These are phyloP conservation scores for Chamaea fasciata DNA, from an alignment of 2,113 vertebrate genomes.

Conservation along the genomic window DNA sequence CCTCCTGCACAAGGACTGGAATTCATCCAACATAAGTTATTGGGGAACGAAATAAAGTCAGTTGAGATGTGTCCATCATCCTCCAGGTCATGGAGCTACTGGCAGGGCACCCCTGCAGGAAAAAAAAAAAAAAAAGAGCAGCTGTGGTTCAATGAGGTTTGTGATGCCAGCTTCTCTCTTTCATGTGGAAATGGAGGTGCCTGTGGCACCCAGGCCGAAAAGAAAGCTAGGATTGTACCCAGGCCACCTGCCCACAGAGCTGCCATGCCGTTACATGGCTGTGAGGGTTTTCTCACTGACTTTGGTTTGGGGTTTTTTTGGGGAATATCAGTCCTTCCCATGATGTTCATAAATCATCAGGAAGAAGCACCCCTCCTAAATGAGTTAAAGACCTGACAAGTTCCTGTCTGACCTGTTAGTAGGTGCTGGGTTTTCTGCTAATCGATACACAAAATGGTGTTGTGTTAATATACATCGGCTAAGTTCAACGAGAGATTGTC, in stretches of 20 bases:
- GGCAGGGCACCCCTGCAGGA: not conserved
- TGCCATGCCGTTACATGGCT: fast-evolving
- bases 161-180: not conserved
- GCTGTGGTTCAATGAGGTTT: not conserved
- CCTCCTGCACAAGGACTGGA: not conserved
- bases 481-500: not conserved
- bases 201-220: not conserved
- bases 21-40: not conserved
- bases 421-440: not conserved
- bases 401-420: not conserved
- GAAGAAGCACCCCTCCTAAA: not conserved
- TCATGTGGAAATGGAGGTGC: not conserved
- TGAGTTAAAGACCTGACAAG: not conserved
- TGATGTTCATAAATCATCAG: not conserved
- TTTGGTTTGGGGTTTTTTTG: fast-evolving
- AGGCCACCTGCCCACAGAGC: not conserved
- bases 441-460: fast-evolving
- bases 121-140: not conserved
- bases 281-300: not conserved
- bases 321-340: not conserved
- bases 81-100: not conserved
- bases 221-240: not conserved
- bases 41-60: not conserved
- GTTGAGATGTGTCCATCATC: not conserved
- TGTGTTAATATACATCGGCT: not conserved